Evolutionary conservation across 2,888 invertebrate species (phyloP).

Genomic region (Tachina fera): DNA sequence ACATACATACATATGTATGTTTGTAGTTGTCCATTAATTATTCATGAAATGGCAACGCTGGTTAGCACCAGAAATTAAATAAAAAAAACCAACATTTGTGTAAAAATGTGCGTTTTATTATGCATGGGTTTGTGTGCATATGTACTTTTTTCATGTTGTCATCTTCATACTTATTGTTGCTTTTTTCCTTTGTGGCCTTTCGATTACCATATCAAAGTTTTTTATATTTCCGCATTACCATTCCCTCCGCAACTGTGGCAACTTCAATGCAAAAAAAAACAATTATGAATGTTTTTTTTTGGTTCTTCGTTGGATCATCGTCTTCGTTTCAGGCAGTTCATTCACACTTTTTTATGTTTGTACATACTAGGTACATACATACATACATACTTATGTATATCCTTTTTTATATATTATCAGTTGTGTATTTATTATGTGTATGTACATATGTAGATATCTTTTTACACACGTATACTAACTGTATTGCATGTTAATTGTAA

Average conservation of each 20-base stretch:
- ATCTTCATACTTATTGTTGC: constrained; percentile 23
- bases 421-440: no score
- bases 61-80: neutral
- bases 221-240: constrained; percentile 12
- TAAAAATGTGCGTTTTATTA: neutral
- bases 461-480: no score
- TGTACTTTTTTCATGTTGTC: constrained; percentile 35
- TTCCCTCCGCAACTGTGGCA: neutral
- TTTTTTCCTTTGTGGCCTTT: constrained; percentile 11
- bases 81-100: neutral
- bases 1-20: no score
- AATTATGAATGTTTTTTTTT: neutral
- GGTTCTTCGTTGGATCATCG: constrained; percentile 24
- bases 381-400: neutral
- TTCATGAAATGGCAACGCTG: no score
- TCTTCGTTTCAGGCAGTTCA: constrained; percentile 55
- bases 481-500: no score
- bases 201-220: constrained; percentile 50
- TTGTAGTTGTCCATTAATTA: no score
- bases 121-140: neutral
- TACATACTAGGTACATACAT: neutral
- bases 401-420: no score
- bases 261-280: neutral
- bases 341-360: constrained; percentile 61
- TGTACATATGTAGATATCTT: no score